phyloP scores from a whole-genome alignment of 2,888 invertebrate genomes.

The Agrochola lychnidis region DNA sequence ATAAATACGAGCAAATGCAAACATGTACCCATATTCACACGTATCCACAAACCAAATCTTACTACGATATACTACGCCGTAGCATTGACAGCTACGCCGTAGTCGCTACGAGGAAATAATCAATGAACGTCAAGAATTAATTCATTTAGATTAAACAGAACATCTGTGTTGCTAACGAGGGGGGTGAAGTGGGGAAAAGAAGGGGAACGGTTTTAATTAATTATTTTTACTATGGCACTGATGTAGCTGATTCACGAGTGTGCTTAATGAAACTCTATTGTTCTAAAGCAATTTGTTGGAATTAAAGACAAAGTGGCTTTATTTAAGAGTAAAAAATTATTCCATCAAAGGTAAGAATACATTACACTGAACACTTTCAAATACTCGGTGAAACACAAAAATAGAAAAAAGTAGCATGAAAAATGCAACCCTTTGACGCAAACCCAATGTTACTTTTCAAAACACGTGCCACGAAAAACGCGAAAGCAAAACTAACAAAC shows the following conservation, averaged over 20 bases:
- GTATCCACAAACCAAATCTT: slow-evolving; percentile 4
- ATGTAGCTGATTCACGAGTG: slow-evolving; percentile 45
- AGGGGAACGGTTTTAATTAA: slow-evolving; percentile 52
- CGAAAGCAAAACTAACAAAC: slow-evolving; percentile 44
- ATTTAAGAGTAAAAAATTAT: neutral
- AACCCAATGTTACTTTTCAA: slow-evolving; percentile 2
- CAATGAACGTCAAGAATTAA: slow-evolving; percentile 57
- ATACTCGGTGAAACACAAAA: neutral
- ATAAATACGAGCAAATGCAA: slow-evolving; percentile 1
- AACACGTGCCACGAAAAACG: slow-evolving; percentile 8
- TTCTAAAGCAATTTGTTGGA: slow-evolving; percentile 25
- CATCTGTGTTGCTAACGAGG: slow-evolving; percentile 62
- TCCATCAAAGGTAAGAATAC: neutral
- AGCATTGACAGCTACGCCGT: slow-evolving; percentile 41
- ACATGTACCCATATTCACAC: neutral
- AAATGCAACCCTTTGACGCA: slow-evolving; percentile 5
- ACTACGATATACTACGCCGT: slow-evolving; percentile 50
- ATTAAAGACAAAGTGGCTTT: slow-evolving; percentile 3
- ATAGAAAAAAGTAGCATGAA: neutral
- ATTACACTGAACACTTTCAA: neutral
- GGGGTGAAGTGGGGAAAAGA: slow-evolving; percentile 3
- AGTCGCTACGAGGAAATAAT: slow-evolving; percentile 41
- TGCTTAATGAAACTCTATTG: slow-evolving; percentile 41
- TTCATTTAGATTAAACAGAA: slow-evolving; percentile 59
- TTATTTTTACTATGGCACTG: slow-evolving; percentile 57